Evolutionary conservation across 2,113 vertebrate genomes (phyloP).

Genomic region (Ptilonorhynchus violaceus): DNA sequence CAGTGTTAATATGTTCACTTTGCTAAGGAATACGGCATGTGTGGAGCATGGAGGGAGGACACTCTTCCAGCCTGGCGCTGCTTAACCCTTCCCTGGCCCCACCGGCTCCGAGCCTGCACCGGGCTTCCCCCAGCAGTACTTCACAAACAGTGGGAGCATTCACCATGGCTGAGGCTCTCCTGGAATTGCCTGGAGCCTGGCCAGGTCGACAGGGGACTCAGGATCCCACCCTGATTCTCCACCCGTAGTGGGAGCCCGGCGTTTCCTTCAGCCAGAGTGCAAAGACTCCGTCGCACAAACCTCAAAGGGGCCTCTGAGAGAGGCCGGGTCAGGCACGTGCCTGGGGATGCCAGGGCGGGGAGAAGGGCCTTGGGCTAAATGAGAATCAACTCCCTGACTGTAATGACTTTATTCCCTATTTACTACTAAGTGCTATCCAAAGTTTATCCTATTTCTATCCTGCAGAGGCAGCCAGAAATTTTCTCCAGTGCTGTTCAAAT

Average conservation of each 20-base stretch:
- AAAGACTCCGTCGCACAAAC: not conserved
- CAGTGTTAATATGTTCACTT: slow-evolving; percentile 65
- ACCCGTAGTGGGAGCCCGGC: accelerated
- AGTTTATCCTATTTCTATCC: not conserved
- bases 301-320: not conserved
- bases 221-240: not conserved
- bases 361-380: slow-evolving; percentile 1
- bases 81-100: slow-evolving; percentile 71
- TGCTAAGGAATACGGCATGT: slow-evolving; percentile 59
- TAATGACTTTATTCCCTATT: slow-evolving; percentile 40
- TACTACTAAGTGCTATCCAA: not conserved
- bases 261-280: not conserved
- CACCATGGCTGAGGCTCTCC: not conserved
- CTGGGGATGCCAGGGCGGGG: slow-evolving; percentile 13
- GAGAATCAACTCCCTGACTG: not conserved
- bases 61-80: not conserved
- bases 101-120: not conserved
- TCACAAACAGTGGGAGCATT: slow-evolving; percentile 27
- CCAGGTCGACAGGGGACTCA: not conserved
- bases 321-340: slow-evolving; percentile 11
- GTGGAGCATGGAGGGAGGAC: slow-evolving; percentile 59
- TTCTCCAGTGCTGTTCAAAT: not conserved
- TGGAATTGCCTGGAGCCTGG: not conserved
- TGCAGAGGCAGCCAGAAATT: not conserved
- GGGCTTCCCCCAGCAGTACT: slow-evolving; percentile 25